These are phyloP conservation scores for Heliornis fulica DNA, from an alignment of 2,113 vertebrate species.

Conservation along the genomic window DNA sequence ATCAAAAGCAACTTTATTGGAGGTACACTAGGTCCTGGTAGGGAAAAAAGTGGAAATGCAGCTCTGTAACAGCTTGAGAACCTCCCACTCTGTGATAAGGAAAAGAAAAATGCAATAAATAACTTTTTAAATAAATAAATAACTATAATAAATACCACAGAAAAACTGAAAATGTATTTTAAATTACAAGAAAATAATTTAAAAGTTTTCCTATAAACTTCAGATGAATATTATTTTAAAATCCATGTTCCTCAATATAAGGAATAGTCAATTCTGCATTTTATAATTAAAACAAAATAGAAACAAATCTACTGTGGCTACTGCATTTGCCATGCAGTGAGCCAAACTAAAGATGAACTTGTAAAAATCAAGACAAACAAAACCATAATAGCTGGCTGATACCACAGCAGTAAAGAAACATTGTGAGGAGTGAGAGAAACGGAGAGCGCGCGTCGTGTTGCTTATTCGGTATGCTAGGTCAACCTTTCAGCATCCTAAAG, in stretches of 20 bases:
- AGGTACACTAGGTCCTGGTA: background rate
- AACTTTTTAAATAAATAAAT: background rate
- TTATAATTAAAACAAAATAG: background rate
- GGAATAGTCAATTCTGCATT: background rate
- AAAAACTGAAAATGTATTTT: background rate
- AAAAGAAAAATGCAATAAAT: background rate
- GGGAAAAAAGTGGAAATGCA: background rate
- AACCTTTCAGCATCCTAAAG: background rate
- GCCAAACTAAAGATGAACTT: background rate
- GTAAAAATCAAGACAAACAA: background rate
- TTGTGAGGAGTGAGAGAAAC: background rate
- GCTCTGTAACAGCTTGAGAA: background rate
- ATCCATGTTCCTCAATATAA: background rate
- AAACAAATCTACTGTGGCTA: background rate
- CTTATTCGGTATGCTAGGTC: background rate
- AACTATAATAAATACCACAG: background rate
- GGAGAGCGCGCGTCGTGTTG: background rate
- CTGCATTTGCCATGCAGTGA: background rate
- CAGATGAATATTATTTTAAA: background rate
- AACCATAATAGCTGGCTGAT: background rate
- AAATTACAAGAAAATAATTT: background rate
- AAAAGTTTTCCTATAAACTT: background rate
- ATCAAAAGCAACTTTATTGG: background rate
- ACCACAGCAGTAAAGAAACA: background rate
- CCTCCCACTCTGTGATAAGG: background rate